phyloP scores from a whole-genome alignment of 64 coral and sea anemone species.

The Exaiptasia diaphana region DNA sequence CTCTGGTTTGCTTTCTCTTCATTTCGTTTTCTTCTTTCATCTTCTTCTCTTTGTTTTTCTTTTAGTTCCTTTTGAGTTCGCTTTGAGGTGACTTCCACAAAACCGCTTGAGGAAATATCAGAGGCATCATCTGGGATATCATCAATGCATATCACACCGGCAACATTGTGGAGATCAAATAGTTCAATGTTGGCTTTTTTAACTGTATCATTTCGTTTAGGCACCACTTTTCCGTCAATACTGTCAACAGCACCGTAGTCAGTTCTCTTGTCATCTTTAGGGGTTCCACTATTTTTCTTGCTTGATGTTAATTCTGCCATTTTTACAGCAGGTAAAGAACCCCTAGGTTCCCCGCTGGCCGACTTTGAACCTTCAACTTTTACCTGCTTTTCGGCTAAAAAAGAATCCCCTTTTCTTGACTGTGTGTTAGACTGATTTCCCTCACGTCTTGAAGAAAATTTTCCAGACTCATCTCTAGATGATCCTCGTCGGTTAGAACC shows the following conservation, averaged over 20 bases:
- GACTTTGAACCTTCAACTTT: constrained; percentile 89
- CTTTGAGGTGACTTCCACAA: constrained; percentile 94
- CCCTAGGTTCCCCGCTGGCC: constrained; percentile 70
- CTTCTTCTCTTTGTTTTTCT: constrained; percentile 92
- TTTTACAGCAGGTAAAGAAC: constrained; percentile 93
- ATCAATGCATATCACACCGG: constrained; percentile 94
- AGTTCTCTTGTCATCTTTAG: constrained; percentile 58
- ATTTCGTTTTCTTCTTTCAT: constrained; percentile 62
- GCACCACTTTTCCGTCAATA: constrained; percentile 61
- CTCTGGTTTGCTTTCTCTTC: constrained; percentile 72
- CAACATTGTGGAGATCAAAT: constrained; percentile 93
- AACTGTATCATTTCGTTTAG: constrained; percentile 9
- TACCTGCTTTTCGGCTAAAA: constrained; percentile 99
- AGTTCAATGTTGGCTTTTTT: constrained; percentile 71
- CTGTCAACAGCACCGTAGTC: constrained; percentile 67
- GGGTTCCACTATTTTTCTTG: constrained; percentile 47
- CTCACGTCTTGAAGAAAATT: constrained; percentile 29
- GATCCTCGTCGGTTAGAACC: not conserved
- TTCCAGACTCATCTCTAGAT: not conserved
- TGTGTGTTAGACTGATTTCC: constrained; percentile 38
- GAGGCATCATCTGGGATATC: constrained; percentile 89
- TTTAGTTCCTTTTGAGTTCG: constrained; percentile 90
- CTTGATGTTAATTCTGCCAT: constrained; percentile 24
- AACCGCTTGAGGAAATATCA: constrained; percentile 94
- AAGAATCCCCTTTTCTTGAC: constrained; percentile 79